Evolutionary conservation across 2,888 invertebrate species (phyloP).

Genomic region (Eupeodes latifasciatus): DNA sequence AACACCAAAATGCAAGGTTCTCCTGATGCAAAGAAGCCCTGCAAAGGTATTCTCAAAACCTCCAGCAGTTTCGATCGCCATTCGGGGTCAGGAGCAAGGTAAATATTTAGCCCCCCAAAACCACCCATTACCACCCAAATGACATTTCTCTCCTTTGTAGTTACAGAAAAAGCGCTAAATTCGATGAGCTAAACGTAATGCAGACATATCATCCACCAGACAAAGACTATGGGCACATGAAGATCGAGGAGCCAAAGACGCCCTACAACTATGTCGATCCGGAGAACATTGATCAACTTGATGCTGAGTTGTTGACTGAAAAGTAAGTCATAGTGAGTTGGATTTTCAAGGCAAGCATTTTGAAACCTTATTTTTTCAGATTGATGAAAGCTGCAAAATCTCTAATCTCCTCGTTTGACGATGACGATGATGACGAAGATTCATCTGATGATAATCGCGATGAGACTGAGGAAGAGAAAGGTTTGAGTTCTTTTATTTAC

Average conservation of each 20-base stretch:
- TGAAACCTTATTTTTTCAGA: slow-evolving; percentile 77
- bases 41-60: slow-evolving; percentile 94
- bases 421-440: slow-evolving; percentile 85
- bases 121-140: neutral
- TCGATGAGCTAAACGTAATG: slow-evolving; percentile 99
- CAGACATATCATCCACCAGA: slow-evolving; percentile 98
- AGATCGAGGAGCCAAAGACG: slow-evolving; percentile 98
- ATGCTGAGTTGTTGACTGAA: slow-evolving; percentile 90
- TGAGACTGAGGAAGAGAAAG: slow-evolving; percentile 87
- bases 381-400: slow-evolving; percentile 82
- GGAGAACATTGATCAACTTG: slow-evolving; percentile 86
- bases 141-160: slow-evolving; percentile 74
- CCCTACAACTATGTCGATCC: slow-evolving; percentile 89
- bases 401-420: slow-evolving; percentile 83
- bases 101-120: slow-evolving; percentile 42
- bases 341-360: neutral
- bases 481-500: slow-evolving; percentile 78
- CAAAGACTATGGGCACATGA: slow-evolving; percentile 99
- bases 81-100: slow-evolving; percentile 83
- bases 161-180: slow-evolving; percentile 89
- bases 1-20: slow-evolving; percentile 81
- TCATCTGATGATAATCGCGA: slow-evolving; percentile 87
- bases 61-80: slow-evolving; percentile 95
- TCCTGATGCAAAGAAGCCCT: slow-evolving; percentile 83
- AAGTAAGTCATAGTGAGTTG: slow-evolving; percentile 85